Evolutionary conservation across 2,797 vertebrate genomes (phyloP).

Genomic region (Clarias laeviceps): DNA sequence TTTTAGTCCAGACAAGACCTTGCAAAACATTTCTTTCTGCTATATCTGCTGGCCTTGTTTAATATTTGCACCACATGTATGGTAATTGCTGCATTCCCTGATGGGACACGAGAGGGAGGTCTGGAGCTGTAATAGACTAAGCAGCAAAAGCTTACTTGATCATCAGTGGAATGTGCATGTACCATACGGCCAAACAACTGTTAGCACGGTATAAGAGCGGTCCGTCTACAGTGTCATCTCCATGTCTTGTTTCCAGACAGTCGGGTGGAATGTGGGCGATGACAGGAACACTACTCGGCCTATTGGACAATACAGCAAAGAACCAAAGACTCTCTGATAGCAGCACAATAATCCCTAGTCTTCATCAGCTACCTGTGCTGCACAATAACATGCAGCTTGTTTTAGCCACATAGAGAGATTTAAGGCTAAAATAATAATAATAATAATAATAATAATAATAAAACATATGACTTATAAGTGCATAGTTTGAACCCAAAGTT

Average conservation of each 20-base stretch:
- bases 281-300: constrained; percentile 79
- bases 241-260: constrained; percentile 85
- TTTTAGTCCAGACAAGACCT: constrained; percentile 25
- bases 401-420: constrained; percentile 54
- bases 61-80: constrained; percentile 40
- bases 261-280: constrained; percentile 95
- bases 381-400: constrained; percentile 50
- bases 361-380: constrained; percentile 50
- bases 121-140: constrained; percentile 47
- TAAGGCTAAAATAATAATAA: constrained; percentile 34
- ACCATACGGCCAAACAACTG: constrained; percentile 89
- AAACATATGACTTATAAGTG: constrained; percentile 38
- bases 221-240: constrained; percentile 90
- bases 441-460: constrained; percentile 13
- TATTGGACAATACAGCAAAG: constrained; percentile 57
- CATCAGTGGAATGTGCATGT: constrained; percentile 82
- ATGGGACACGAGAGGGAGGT: constrained; percentile 41
- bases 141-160: constrained; percentile 47
- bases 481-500: constrained; percentile 42
- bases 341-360: constrained; percentile 49
- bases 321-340: constrained; percentile 49
- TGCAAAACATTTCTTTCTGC: constrained; percentile 18
- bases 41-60: constrained; percentile 28
- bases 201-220: constrained; percentile 90
- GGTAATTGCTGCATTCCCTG: constrained; percentile 19